phyloP scores from a whole-genome alignment of 2,888 invertebrate genomes.

The Sussaba pulchella region DNA sequence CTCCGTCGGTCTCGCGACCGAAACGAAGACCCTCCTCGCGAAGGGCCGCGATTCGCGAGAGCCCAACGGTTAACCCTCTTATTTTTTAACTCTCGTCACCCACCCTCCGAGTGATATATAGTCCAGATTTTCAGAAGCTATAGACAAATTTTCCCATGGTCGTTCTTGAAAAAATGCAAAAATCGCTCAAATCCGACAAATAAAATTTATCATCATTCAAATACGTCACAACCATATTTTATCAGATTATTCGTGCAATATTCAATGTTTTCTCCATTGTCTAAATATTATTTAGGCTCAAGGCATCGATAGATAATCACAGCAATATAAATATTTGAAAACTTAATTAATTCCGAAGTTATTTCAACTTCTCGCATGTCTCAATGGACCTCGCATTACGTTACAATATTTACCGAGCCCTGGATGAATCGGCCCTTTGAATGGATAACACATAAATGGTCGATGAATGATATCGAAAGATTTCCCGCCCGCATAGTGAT shows the following conservation, averaged over 20 bases:
- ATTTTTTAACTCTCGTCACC: neutral
- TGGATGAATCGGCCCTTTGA: slow-evolving; percentile 21
- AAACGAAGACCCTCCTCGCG: slow-evolving; percentile 17
- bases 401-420: neutral
- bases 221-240: no score
- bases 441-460: slow-evolving; percentile 45
- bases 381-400: neutral
- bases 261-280: no score
- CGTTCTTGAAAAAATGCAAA: neutral
- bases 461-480: slow-evolving; percentile 59
- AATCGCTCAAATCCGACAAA: neutral
- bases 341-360: neutral
- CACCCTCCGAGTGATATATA: slow-evolving; percentile 14
- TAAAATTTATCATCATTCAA: neutral
- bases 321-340: no score
- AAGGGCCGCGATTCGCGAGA: slow-evolving; percentile 21
- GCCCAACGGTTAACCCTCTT: slow-evolving; percentile 19
- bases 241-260: no score
- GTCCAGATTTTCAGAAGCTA: slow-evolving; percentile 32
- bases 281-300: no score
- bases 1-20: slow-evolving; percentile 61
- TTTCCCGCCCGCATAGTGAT: slow-evolving; percentile 65
- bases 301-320: no score
- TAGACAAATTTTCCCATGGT: slow-evolving; percentile 51
- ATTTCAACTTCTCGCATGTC: neutral